phyloP scores from a whole-genome alignment of 1,140 invertebrate genomes.

The Heliconius hermathena region DNA sequence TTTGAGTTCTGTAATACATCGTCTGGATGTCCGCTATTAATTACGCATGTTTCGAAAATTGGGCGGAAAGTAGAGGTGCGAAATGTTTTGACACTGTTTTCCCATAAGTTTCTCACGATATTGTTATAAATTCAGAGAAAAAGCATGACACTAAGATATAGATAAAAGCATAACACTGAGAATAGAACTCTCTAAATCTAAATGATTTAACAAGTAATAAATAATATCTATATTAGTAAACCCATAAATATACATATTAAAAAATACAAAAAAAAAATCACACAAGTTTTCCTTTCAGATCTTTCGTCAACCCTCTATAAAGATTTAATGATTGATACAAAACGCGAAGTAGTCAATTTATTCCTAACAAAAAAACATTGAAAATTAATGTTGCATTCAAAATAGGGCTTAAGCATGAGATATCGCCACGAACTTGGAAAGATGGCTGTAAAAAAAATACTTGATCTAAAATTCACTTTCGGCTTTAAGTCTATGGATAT shows the following conservation, averaged over 20 bases:
- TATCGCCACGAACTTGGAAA: background rate
- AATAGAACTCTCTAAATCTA: no score
- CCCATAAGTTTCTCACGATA: no score
- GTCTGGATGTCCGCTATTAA: no score
- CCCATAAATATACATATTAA: background rate
- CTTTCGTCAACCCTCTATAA: background rate
- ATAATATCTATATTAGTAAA: no score
- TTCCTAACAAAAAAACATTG: conserved; percentile 21
- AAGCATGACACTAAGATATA: no score
- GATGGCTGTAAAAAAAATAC: conserved; percentile 39
- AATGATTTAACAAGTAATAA: no score
- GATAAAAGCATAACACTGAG: no score
- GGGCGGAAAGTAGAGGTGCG: no score
- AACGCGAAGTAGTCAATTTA: conserved; percentile 14
- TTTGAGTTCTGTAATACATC: background rate
- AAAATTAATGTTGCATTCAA: conserved; percentile 32
- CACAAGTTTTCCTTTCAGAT: background rate
- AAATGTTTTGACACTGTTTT: no score
- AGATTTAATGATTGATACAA: background rate
- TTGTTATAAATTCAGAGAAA: no score
- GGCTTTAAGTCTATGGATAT: conserved; percentile 17
- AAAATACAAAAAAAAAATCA: background rate
- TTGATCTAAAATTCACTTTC: conserved; percentile 56
- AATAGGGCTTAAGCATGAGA: conserved; percentile 17
- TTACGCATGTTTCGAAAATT: no score